These are phyloP conservation scores for Enoplosus armatus DNA, from an alignment of 2,797 vertebrate genomes.

Conservation along the genomic window DNA sequence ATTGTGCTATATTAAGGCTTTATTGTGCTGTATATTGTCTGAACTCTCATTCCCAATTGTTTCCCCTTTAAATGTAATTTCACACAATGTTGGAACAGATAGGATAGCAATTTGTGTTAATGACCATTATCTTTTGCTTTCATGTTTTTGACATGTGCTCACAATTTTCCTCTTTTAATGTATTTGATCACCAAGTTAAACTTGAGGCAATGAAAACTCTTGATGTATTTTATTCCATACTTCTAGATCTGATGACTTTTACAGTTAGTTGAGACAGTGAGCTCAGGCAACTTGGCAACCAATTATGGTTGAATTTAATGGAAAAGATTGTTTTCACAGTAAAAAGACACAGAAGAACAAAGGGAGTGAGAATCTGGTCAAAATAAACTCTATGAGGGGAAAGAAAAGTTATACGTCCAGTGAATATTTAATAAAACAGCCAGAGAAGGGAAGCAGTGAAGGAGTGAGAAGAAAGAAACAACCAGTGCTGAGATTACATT, in stretches of 20 bases:
- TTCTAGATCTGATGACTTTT: slow-evolving; percentile 34
- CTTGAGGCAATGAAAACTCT: slow-evolving; percentile 39
- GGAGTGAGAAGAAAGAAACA: not conserved
- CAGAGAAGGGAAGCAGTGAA: not conserved
- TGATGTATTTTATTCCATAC: slow-evolving; percentile 55
- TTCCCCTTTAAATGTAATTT: slow-evolving; percentile 21
- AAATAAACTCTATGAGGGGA: not conserved
- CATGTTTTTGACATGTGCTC: slow-evolving; percentile 28
- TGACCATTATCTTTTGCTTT: slow-evolving; percentile 35
- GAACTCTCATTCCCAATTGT: not conserved
- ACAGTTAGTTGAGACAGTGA: slow-evolving; percentile 43
- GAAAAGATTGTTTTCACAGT: not conserved
- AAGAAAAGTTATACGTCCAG: not conserved
- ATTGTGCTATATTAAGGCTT: slow-evolving; percentile 32
- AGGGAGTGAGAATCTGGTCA: not conserved
- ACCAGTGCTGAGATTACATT: not conserved
- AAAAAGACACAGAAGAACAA: slow-evolving; percentile 3
- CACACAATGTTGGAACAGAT: not conserved
- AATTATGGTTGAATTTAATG: slow-evolving; percentile 16
- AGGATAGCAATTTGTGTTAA: not conserved
- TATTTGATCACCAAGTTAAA: slow-evolving; percentile 64
- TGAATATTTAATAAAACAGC: slow-evolving; percentile 24
- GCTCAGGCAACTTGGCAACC: slow-evolving; percentile 9
- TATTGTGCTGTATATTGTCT: not conserved
- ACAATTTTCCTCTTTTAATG: slow-evolving; percentile 21